Conservation (phyloP, 2,888 invertebrate genomes). For the Acrocyrtus sp. region DNA sequence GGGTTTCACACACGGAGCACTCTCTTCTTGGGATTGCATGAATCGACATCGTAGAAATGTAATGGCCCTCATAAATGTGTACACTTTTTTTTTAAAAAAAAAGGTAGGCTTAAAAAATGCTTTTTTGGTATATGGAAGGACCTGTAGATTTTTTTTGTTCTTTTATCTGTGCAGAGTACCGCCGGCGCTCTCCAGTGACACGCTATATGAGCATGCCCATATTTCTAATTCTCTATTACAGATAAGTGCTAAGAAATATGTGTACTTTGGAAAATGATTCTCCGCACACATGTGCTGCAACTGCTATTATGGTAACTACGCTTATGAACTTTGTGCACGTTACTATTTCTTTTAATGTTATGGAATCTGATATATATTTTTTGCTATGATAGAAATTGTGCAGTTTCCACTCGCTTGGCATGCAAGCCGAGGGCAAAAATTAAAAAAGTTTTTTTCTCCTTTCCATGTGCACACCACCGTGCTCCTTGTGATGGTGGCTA, state of each 20-base stretch:
- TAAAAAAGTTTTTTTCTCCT: conserved; percentile 26
- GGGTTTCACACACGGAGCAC: no score
- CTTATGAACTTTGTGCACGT: conserved; percentile 31
- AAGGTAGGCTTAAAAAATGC: no score
- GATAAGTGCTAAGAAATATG: no score
- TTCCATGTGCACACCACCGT: conserved; percentile 8
- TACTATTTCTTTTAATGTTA: no score
- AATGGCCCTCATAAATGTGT: conserved; percentile 33
- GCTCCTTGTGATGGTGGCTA: conserved; percentile 1
- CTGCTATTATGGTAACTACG: no score
- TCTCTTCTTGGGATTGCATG: conserved; percentile 34
- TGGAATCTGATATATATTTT: conserved; percentile 35
- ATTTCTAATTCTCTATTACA: no score
- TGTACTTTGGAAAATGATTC: no score
- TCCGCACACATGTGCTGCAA: no score
- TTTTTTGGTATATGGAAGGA: no score
- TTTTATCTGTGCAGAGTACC: conserved; percentile 4
- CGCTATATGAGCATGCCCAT: no score
- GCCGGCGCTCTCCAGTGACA: not conserved
- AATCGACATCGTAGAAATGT: conserved; percentile 45
- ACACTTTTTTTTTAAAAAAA: no score
- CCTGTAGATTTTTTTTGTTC: conserved; percentile 37
- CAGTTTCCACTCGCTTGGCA: conserved; percentile 39
- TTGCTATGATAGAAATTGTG: conserved; percentile 39
- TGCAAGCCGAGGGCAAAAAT: conserved; percentile 48